These are phyloP conservation scores for Eurytoma californica DNA, from an alignment of 2,888 invertebrate genomes.

Conservation along the genomic window DNA sequence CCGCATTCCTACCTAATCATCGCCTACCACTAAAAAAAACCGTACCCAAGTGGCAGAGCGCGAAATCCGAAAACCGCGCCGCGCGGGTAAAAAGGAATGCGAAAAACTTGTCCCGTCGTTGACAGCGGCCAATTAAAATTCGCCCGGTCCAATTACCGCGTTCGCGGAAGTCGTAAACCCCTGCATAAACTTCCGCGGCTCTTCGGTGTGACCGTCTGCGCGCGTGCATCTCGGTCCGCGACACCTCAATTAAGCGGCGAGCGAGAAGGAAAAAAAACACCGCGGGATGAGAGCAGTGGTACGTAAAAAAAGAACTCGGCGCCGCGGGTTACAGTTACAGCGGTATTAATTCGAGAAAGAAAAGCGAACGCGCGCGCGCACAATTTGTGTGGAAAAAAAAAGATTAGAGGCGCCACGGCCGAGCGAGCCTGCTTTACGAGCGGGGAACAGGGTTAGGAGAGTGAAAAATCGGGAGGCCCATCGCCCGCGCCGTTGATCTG, in stretches of 20 bases:
- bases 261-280: not conserved
- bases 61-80: no score
- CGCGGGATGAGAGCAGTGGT: not conserved
- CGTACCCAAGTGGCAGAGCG: no score
- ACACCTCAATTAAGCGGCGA: conserved; percentile 4
- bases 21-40: no score
- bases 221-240: not conserved
- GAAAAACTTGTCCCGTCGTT: not conserved
- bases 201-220: not conserved
- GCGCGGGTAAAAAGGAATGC: not conserved
- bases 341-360: not conserved
- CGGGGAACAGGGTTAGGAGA: conserved; percentile 37
- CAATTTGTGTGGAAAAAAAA: no score
- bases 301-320: no score
- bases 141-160: not conserved
- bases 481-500: conserved; percentile 8
- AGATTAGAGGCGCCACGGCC: no score
- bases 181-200: not conserved
- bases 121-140: not conserved
- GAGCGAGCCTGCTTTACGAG: conserved; percentile 20
- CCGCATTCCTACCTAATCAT: no score
- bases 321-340: not conserved
- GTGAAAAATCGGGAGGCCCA: conserved; percentile 35
- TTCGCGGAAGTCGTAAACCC: not conserved
- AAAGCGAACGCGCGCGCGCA: no score